Base-by-base conservation (phyloP, 2,888 invertebrate species). In the Coleophora flavipennella region DNA sequence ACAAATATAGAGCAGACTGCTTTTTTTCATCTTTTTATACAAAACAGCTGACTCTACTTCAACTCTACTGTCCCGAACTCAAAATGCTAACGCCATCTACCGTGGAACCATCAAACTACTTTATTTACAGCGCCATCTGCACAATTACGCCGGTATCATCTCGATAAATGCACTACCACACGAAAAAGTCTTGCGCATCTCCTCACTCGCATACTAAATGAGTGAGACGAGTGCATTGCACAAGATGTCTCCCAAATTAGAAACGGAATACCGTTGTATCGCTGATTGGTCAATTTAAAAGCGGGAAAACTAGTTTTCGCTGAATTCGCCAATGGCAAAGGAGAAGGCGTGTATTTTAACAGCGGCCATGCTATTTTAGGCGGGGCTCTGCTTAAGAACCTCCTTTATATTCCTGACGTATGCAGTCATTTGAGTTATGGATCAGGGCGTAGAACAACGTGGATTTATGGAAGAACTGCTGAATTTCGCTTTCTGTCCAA, bases 371-470 rank as follows among this genome's bases (percentile, higher is more conserved):
- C 70, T 76, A 66, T 59, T 81, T 76, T 63, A 81, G 83, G 83
- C 72, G 83, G 76, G 55, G 81, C 64, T 59, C 60, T 51, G 45
- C 41, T 48, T 56, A 62, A 74, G 75, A 64, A 67, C 79, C 83
- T 81, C 83, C 83, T 84, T 83, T 72, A 74, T 78, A 81, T 83
- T 80, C 81, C 70, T 73, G 67, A 76, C 76, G 76, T 80, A 74
- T 69, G 74, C 79, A 72, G 62, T 67, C 81, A 83, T 81, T 83
- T 81, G 71, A 74, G 77, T 79, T 80, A 83, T 83, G 67, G 70
- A 55, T 59, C 67, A 79, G 78, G 80, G 72, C 68, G 71, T 61
- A 68, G 67, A 59, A 65, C 62, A 73, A 78, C 72, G 76, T 69
- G 66, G 71, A 62, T 66, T 73, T 72, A 67, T 67, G 67, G 61